Conservation (phyloP, 2,888 invertebrate species). For the Epirrita christyi region DNA sequence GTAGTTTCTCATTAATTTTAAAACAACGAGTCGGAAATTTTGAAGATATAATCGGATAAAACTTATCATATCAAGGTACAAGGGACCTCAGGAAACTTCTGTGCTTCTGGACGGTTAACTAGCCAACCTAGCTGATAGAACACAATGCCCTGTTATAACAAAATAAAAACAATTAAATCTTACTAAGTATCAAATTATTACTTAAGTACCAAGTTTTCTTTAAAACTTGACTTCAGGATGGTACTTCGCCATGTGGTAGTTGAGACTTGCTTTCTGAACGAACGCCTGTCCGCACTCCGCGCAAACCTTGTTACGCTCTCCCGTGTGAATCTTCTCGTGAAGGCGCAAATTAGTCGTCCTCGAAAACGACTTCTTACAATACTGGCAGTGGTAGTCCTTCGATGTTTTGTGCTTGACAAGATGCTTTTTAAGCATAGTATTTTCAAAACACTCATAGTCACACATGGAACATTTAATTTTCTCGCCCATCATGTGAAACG, state of each 20-base stretch:
- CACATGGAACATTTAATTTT: constrained; percentile 5
- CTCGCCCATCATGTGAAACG: constrained; percentile 10
- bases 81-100: too few species aligned
- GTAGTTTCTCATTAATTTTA: too few species aligned
- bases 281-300: constrained; percentile 69
- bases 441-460: constrained; percentile 4
- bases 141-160: too few species aligned
- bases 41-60: too few species aligned
- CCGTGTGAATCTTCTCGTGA: constrained; percentile 72
- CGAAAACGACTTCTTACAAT: constrained; percentile 71
- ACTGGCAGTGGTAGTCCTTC: constrained; percentile 69
- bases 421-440: background rate
- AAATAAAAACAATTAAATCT: too few species aligned
- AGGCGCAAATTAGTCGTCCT: constrained; percentile 59
- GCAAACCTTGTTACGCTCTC: constrained; percentile 70
- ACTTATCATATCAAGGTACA: too few species aligned
- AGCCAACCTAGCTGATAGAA: too few species aligned
- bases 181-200: too few species aligned
- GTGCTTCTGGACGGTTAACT: too few species aligned
- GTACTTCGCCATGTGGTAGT: constrained; percentile 75
- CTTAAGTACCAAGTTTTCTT: too few species aligned
- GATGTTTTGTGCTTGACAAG: constrained; percentile 47
- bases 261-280: constrained; percentile 75
- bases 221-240: constrained; percentile 51
- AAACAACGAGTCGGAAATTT: too few species aligned